These are phyloP conservation scores for Cerceris rybyensis DNA, from an alignment of 2,888 invertebrate species.

Conservation along the genomic window DNA sequence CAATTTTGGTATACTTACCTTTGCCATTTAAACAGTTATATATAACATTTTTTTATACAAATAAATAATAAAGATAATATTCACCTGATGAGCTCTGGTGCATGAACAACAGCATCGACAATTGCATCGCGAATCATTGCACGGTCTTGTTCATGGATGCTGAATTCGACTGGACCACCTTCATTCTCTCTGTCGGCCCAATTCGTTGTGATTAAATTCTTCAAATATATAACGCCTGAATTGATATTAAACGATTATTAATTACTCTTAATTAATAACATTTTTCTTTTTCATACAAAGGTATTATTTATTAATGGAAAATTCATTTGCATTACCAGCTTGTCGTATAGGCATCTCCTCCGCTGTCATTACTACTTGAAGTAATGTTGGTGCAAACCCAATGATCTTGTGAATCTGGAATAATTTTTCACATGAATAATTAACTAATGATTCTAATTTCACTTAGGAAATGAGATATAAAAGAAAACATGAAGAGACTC, in stretches of 20 bases:
- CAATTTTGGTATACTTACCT: too few relatives aligned
- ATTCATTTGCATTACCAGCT: constrained; percentile 85
- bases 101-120: constrained; percentile 97
- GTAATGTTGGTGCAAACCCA: constrained; percentile 95
- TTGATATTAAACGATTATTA: background rate
- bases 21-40: background rate
- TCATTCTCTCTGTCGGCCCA: constrained; percentile 94
- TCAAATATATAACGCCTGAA: constrained; percentile 94
- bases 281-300: background rate
- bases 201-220: constrained; percentile 93
- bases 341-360: constrained; percentile 95
- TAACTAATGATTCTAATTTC: background rate
- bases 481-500: too few relatives aligned
- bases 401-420: constrained; percentile 95
- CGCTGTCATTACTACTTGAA: constrained; percentile 96
- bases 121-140: constrained; percentile 95
- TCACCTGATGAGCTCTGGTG: constrained; percentile 91
- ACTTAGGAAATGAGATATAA: too few relatives aligned
- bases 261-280: background rate
- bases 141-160: constrained; percentile 97
- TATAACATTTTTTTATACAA: background rate
- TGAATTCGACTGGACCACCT: constrained; percentile 89
- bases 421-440: constrained; percentile 4
- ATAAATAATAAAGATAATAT: constrained; percentile 13
- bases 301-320: background rate